Evolutionary conservation across 2,888 invertebrate species (phyloP), one percentile per base, ranked within the genome.

Genomic region (Phlogophora meticulosa): DNA sequence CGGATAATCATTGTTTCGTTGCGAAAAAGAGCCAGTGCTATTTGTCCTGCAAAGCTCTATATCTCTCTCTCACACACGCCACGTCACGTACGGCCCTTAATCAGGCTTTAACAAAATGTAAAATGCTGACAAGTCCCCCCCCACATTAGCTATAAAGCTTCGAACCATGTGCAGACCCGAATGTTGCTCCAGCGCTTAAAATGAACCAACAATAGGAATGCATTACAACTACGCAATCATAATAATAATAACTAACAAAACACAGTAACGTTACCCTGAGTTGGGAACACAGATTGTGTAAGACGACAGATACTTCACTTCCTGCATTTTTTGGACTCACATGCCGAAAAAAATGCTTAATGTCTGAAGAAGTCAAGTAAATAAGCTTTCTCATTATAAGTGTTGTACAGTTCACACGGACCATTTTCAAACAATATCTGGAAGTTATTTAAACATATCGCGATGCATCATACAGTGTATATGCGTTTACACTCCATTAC

Each of bases 151-250:
- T 53, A 36, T 62, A 66, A 74, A 79, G 71, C 68, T 60, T 57
- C 40, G n/a, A 52, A 57, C 67, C 61, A 45, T 36, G 48, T 32
- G 38, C 59, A 75, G 40, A 53, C 43, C 64, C 48, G 40, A 36
- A 22, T 52, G 53, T 66, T 51, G 62, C 58, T 58, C 76, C 60
- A 49, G 48, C 63, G 45, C 69, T 66, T 72, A 76, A 43, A 72
- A 63, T 46, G 51, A 72, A 76, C 70, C 69, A 80, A 76, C 75
- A 80, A 77, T 64, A 78, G 85, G 83, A 84, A 84, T 84, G 85
- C 83, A 74, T 78, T 65, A 68, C 65, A 70, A 80, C 60, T 62
- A 77, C 63, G 24, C 68, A 69, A 68, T 56, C 65, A 56, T 40
- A 72, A 28, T 28, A 28, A 28, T 28, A 28, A 69, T 48, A 74